Conservation (phyloP, 1,140 invertebrate species). For the Hesperophylax magnus region DNA sequence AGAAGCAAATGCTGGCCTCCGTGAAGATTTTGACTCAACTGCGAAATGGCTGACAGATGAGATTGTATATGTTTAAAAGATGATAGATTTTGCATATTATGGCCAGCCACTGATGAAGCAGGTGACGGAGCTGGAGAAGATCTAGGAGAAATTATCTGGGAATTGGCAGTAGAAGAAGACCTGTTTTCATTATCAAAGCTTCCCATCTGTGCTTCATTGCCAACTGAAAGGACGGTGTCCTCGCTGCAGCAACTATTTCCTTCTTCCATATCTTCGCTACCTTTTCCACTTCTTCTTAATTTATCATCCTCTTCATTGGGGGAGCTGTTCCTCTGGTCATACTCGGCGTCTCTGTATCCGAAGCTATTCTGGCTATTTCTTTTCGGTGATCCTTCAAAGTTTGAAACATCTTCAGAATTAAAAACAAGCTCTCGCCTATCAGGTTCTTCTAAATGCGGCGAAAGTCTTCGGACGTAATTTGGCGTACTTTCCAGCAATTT, state of each 20-base stretch:
- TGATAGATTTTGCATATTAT: conserved; percentile 61
- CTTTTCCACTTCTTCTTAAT: conserved; percentile 56
- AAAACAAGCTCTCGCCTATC: conserved; percentile 32
- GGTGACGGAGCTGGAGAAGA: conserved; percentile 55
- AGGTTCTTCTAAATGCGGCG: conserved; percentile 42
- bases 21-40: conserved; percentile 69
- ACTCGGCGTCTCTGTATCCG: conserved; percentile 40
- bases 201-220: conserved; percentile 72
- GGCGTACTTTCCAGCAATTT: conserved; percentile 68
- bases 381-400: conserved; percentile 17
- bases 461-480: conserved; percentile 62
- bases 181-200: conserved; percentile 55
- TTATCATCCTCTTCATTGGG: conserved; percentile 62
- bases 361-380: conserved; percentile 16
- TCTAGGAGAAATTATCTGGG: conserved; percentile 53
- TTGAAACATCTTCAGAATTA: background rate
- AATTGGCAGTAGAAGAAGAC: conserved; percentile 54
- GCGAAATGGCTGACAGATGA: conserved; percentile 73
- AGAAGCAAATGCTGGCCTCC: conserved; percentile 65
- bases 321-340: conserved; percentile 34
- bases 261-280: conserved; percentile 66
- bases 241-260: conserved; percentile 76
- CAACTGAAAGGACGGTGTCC: conserved; percentile 77
- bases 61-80: conserved; percentile 75
- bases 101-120: conserved; percentile 44